Base-by-base conservation (phyloP, 2,888 invertebrate genomes). In the Drosophila gaucha region DNA sequence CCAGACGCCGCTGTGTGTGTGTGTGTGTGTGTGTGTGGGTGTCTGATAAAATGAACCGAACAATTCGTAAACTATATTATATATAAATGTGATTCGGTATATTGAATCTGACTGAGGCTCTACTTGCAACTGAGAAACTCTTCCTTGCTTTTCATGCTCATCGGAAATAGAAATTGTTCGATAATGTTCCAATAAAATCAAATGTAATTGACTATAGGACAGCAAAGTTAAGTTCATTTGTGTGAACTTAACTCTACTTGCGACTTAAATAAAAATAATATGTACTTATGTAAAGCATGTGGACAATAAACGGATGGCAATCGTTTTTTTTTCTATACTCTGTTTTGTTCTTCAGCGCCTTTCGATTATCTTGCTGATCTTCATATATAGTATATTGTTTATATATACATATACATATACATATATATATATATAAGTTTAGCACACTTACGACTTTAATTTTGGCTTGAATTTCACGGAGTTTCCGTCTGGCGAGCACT, bases 391-490 rank as follows among this genome's bases (percentile, higher is more conserved):
- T 6, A 6, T 6, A 6, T 26, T 6, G 1, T 26, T 36, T n/a
- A 14, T 28, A 31, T 9, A 26, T 35, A 10, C 20, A 33, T 28
- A 20, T 22, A 9, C 22, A 35, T 35, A 35, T 49, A 14, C 2
- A 6, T 26, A 18, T 26, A 14, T 26, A 31, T 18, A n/a, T 20
- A 38, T 20, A 50, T 14, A 9, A 12, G 18, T 35, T 43, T 26
- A 8, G 30, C 30, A 20, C 89, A 95, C 96, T 95, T 93, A 97
- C 96, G 94, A 98, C 98, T 96, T 98, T 98, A 89, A 98, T 95
- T 95, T 98, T 98, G 89, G 98, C 97, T 93, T 99, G 99, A 88
- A 99, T 97, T 94, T 99, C 99, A 88, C 99, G 95, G 88, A 99
- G 94, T 94, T 98, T 99, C 93, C 99, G 95, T 92, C 99, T 95